Conservation (phyloP, 2,797 vertebrate species). For the Leptodactylus fallax region DNA sequence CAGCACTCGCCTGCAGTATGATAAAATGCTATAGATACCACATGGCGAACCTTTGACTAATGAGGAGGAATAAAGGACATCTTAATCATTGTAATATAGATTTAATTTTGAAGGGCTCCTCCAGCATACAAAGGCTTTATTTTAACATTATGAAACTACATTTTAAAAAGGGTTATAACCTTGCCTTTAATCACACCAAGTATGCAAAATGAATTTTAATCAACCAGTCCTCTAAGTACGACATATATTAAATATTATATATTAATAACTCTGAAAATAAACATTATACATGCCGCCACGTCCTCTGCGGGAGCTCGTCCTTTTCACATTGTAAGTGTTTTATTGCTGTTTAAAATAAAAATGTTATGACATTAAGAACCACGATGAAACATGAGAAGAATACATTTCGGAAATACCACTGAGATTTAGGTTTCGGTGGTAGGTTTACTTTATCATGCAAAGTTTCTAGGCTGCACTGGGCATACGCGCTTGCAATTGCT, state of each 20-base stretch:
- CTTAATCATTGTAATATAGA: conserved; percentile 62
- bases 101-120: conserved; percentile 57
- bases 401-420: not conserved
- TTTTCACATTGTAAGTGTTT: conserved; percentile 17
- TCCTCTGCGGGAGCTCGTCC: not conserved
- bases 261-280: conserved; percentile 46
- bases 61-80: conserved; percentile 63
- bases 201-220: conserved; percentile 56
- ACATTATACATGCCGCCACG: not conserved
- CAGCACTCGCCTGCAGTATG: not conserved
- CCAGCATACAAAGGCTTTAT: conserved; percentile 54
- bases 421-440: not conserved
- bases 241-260: conserved; percentile 38
- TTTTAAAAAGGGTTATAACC: conserved; percentile 57
- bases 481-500: no score
- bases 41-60: conserved; percentile 53
- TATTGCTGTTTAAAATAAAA: conserved; percentile 13
- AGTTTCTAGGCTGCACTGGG: not conserved
- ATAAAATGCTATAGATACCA: conserved; percentile 31
- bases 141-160: conserved; percentile 58
- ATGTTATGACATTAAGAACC: not conserved
- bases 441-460: not conserved
- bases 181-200: conserved; percentile 57
- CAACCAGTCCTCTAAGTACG: conserved; percentile 29
- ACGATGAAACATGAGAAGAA: not conserved